Evolutionary conservation across 2,888 invertebrate genomes (phyloP), one percentile per base, ranked within the genome.

Genomic region (Drosophila quinaria): DNA sequence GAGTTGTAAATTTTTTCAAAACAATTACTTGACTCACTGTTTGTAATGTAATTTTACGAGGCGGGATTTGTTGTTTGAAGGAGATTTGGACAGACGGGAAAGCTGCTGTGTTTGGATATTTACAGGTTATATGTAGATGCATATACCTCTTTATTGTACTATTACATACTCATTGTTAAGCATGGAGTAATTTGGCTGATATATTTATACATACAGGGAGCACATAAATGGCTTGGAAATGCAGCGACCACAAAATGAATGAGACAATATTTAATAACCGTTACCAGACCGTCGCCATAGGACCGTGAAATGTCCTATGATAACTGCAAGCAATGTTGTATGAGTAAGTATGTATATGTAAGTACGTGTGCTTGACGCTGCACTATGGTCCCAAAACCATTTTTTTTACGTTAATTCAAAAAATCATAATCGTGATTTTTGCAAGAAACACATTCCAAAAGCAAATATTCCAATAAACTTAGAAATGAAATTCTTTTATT

Each of bases 261-360:
- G 10, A 31, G 31, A 22, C 17, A 70, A 19, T 65, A 73, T 50
- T 46, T 56, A 73, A 72, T 51, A 33, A 51, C 39, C 19, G 41
- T 51, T 51, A 51, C 50, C 44, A 66, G n/a, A 19, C 17, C 42
- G 11, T 31, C 66, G 22, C 17, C 67, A 74, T 37, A 19, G 58
- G 31, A 13, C 74, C 74, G 56, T 70, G 56, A 65, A 55, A 41
- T 56, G 9, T 25, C 22, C 15, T 25, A 22, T 56, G 9, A 41
- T 39, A 46, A 63, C 10, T 41, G 11, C 6, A 10, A 22, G 17
- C 13, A 19, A 19, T 49, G 4, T 33, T 49, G 11, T 13, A 31
- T 17, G 17, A 29, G 47, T 15, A 13, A 19, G 19, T 19, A 19
- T 25, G 2, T 2, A 25, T 25, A 6, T 25, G 25, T 13, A 6